Percentiles rank a stretch among this genome's conserved stretches.
These are phyloP conservation scores for Acanthosepion esculentum DNA, from an alignment of 2,888 invertebrate species.

Conservation along the genomic window DNA sequence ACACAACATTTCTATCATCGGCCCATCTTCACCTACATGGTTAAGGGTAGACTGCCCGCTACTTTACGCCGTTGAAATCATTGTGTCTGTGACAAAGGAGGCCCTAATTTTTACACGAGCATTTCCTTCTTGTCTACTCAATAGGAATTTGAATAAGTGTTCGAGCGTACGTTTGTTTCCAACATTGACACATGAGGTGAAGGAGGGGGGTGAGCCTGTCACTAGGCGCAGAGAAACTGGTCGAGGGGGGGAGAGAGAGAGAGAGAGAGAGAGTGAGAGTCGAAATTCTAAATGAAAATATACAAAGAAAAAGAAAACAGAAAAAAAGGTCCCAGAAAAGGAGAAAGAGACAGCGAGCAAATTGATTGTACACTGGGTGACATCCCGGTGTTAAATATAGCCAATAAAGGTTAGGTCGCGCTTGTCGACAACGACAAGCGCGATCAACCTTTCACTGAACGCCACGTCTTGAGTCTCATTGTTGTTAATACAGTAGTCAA, in stretches of 20 bases:
- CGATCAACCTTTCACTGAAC: neutral
- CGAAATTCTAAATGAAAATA: conserved; percentile 36
- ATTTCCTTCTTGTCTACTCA: neutral
- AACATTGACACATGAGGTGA: neutral
- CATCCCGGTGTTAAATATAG: neutral
- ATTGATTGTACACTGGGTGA: neutral
- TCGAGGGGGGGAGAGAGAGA: conserved; percentile 49
- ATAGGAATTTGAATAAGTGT: neutral
- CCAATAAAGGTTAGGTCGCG: neutral
- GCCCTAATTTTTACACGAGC: neutral
- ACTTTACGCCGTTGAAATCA: neutral
- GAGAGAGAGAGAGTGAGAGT: conserved; percentile 51
- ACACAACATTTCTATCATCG: no score
- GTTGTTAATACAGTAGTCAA: neutral
- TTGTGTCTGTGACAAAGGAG: neutral
- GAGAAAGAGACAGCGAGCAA: neutral
- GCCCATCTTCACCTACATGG: neutral
- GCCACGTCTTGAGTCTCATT: neutral
- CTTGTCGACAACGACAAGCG: no score
- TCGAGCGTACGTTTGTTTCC: neutral
- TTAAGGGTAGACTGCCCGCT: neutral
- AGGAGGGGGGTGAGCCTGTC: neutral
- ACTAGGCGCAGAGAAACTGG: neutral
- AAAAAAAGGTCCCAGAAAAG: neutral
- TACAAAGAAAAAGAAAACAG: neutral